Evolutionary conservation across 2,797 vertebrate species (phyloP), one percentile per base, ranked within the genome.

Genomic region (Myotis vivesi): DNA sequence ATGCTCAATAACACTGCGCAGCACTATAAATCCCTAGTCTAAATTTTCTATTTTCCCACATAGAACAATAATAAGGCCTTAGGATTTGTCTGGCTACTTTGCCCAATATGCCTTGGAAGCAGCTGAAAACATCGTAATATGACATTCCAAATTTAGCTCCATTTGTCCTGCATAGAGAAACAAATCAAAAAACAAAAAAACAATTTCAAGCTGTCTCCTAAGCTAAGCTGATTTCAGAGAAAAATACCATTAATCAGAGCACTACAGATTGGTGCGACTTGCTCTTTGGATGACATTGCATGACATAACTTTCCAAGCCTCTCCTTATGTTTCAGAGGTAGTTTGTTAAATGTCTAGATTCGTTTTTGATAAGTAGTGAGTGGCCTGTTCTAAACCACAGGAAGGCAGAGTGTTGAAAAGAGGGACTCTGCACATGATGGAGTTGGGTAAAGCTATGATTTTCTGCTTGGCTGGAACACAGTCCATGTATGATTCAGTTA

Each of bases 371-470:
- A 98, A 98, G 96, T 97, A 98, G 96, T 90, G 94, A 98, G 96
- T 98, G 98, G 98, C 98, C 97, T 97, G 87, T 97, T 98, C 97
- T 98, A 97, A 98, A 98, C 97, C 97, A 97, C 79, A 92, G 83
- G 81, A 94, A 68, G 83, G 36, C 83, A 97, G 97, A 98, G 96
- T 98, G 98, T 98, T 98, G 96, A 97, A 98, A 98, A 94, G 95
- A 97, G 97, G 98, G 98, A 96, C 97, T 98, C 97, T 97, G 98
- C 97, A 97, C 97, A 96, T 97, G 97, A 98, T 94, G 75, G 96
- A 98, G 93, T 96, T 97, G 97, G 92, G 97, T 97, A 98, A 98
- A 98, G 97, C 98, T 98, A 97, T 98, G 98, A 98, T 98, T 98
- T 98, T 98, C 97, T 97, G 97, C 97, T 97, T 98, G 97, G 97